Base-by-base conservation (phyloP, 2,113 vertebrate genomes). In the Vanacampus margaritifer region DNA sequence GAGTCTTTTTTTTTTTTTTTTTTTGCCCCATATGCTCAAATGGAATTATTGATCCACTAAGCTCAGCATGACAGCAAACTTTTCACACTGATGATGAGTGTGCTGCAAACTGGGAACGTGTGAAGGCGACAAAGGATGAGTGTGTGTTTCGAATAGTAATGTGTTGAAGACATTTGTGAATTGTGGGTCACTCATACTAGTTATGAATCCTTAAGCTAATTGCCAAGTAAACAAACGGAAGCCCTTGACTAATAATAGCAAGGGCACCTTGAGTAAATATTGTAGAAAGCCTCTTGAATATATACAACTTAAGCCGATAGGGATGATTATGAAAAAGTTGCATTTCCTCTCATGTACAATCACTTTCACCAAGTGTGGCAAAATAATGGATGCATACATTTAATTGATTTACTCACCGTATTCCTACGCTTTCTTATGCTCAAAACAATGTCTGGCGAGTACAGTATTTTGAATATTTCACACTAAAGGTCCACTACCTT, bases 41-140 rank as follows among this genome's bases (percentile, higher is more conserved):
- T 75, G 70, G 76, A 85, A 67, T 65, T 73, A 89, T 82, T 86
- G 83, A 88, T 90, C 79, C 73, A 13, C 61, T 68, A 61, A 86
- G 67, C 68, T 73, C 67, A 72, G 73, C 65, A 41, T 14, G 26
- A 73, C 73, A 80, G 79, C 74, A 80, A 79, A 74, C 78, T 73
- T 74, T 78, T 70, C 64, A 59, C 72, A 71, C 28, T 14, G 17
- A 46, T 74, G 79, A 84, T 87, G 51, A 80, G 72, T 74, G 61
- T 58, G 35, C 45, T 66, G 53, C 58, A 36, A 64, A 66, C 39
- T 54, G 53, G 61, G 28, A 69, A 43, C 53, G 48, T 64, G 43
- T 62, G n/a, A 41, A 61, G 36, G 19, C 19, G 36, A 50, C 56
- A 83, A 62, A 63, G 59, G 59, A 67, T 48, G 58, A 71, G 75